Conservation (phyloP, 64 coral and sea anemone genomes). For the Montipora efflorescens region DNA sequence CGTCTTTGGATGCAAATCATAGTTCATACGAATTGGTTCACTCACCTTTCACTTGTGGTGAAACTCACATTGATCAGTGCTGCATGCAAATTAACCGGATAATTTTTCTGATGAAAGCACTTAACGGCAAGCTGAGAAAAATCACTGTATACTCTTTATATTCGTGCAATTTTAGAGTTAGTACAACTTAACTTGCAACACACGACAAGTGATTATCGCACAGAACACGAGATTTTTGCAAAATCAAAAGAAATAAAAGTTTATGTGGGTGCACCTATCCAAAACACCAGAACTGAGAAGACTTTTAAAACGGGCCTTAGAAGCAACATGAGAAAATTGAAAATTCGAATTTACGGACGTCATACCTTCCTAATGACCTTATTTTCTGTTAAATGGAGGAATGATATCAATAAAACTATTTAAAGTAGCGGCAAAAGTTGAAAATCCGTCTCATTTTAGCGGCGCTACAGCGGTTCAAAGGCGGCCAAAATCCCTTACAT, state of each 20-base stretch:
- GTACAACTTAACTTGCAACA: neutral
- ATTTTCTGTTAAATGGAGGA: neutral
- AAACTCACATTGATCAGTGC: neutral
- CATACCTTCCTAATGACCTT: neutral
- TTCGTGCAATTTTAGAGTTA: neutral
- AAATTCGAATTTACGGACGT: too few relatives aligned
- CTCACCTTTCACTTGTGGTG: neutral
- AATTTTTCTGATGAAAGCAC: constrained; percentile 8
- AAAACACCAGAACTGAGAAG: neutral
- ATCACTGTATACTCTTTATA: neutral
- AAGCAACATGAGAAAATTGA: too few relatives aligned
- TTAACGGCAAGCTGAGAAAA: neutral
- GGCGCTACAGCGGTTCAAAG: too few relatives aligned
- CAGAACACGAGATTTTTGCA: neutral
- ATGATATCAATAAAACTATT: too few relatives aligned
- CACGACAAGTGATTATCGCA: neutral
- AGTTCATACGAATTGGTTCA: neutral
- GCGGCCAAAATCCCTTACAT: too few relatives aligned
- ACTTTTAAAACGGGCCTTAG: neutral
- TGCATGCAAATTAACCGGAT: neutral
- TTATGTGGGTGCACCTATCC: neutral
- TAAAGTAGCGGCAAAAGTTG: too few relatives aligned
- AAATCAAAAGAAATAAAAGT: neutral
- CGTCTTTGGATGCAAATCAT: constrained; percentile 11
- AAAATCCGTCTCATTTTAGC: too few relatives aligned